Base-by-base conservation (phyloP, 1,140 invertebrate species). In the Zaprionus gabonicus region DNA sequence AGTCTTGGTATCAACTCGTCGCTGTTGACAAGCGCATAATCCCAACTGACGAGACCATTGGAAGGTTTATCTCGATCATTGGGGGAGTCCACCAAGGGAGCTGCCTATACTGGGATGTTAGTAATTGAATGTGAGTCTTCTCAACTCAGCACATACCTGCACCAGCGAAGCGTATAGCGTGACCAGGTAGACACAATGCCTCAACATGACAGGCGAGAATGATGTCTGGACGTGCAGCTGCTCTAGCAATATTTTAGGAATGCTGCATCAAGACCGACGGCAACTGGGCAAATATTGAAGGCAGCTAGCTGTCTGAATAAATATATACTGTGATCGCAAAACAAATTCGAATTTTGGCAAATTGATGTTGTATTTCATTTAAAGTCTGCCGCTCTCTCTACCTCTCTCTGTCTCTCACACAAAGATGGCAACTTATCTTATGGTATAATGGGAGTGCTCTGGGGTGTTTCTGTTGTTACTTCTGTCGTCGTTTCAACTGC, bases 251-350 rank as follows among this genome's bases (percentile, higher is more conserved):
- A 41, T 36, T 49, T 23, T 9, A 9, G 17, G 25, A 4, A 3
- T 10, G n/a, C 12, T 15, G 38, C 5, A 0, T 7, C 2, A 4
- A 4, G 17, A 49, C 7, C 20, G 17, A 0, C n/a, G 17, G 13
- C 82, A 81, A 55, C 57, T 84, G 82, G 0, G 38, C 55, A 85
- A 86, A 86, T 76, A 81, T 36, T 28, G 10, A 38, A 57, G 44
- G 17, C 13, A 58, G 44, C 10, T 60, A 58, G 44, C 10, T 60
- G 23, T 31, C 17, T 0, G 15, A 41, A 10, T 4, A n/a, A 46
- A 53, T 70, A 80, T 71, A 80, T 75, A 57, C 46, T 44, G 49
- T 13, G 23, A 44, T 28, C 10, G 34, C 34, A 44, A 27, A 55
- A 34, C 44, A 78, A 71, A 78, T 51, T 4, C 10, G 4, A 13